These are phyloP conservation scores for Oreochromis tanganicae DNA, from an alignment of 2,113 vertebrate species.

Conservation along the genomic window DNA sequence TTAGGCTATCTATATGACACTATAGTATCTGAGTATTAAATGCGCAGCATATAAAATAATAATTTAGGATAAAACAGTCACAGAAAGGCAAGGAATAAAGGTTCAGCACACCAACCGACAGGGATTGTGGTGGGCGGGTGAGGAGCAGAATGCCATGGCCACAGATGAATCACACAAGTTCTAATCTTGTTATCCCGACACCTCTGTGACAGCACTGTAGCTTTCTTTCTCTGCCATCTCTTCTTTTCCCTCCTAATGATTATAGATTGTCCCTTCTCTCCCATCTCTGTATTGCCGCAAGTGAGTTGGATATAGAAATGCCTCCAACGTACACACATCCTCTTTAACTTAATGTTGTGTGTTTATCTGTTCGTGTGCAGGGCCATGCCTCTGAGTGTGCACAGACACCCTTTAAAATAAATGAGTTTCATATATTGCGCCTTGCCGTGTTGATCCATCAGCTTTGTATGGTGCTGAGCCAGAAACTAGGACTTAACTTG, in stretches of 20 bases:
- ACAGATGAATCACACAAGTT: conserved; percentile 67
- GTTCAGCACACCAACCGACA: background rate
- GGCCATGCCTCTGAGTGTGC: background rate
- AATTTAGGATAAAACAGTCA: background rate
- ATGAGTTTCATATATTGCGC: conserved; percentile 68
- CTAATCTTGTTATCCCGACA: conserved; percentile 72
- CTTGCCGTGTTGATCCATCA: conserved; percentile 52
- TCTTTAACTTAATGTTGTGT: conserved; percentile 17
- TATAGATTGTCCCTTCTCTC: conserved; percentile 64
- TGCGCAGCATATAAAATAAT: background rate
- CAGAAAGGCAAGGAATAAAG: conserved; percentile 2
- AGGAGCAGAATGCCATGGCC: conserved; percentile 35
- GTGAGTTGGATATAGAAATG: conserved; percentile 50
- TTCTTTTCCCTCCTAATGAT: conserved; percentile 65
- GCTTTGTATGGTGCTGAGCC: conserved; percentile 38
- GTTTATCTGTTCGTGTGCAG: background rate
- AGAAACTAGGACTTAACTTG: conserved; percentile 33
- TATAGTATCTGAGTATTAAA: background rate
- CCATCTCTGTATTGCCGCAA: conserved; percentile 29
- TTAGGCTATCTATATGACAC: background rate
- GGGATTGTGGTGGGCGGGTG: conserved; percentile 16
- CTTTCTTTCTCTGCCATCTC: conserved; percentile 53
- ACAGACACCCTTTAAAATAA: conserved; percentile 56
- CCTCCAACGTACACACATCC: conserved; percentile 14
- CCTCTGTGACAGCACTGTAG: conserved; percentile 56